These are phyloP conservation scores for Manis javanica DNA, from an alignment of 2,797 vertebrate species.

Conservation along the genomic window DNA sequence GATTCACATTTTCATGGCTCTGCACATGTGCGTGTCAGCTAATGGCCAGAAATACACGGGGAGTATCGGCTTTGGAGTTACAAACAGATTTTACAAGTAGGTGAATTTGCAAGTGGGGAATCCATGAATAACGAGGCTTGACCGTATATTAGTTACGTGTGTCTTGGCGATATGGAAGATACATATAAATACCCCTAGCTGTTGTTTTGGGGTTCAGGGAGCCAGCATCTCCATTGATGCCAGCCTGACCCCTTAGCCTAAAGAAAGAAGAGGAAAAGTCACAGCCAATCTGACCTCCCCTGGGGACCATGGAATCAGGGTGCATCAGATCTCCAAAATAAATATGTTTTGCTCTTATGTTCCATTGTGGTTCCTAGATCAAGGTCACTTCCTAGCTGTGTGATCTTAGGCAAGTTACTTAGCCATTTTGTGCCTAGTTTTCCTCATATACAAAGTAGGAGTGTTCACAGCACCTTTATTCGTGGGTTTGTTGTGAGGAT, in stretches of 20 bases:
- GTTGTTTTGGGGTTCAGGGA: background rate
- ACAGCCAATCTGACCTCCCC: background rate
- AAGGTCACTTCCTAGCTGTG: background rate
- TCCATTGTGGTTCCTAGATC: fast-evolving
- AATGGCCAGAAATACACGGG: background rate
- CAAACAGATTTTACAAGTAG: fast-evolving
- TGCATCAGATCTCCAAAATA: fast-evolving
- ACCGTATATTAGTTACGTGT: background rate
- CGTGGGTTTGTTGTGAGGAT: background rate
- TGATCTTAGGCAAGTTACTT: no score
- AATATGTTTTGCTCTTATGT: fast-evolving
- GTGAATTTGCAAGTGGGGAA: background rate
- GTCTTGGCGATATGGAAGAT: background rate
- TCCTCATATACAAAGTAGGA: background rate
- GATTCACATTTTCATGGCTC: background rate
- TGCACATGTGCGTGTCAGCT: fast-evolving
- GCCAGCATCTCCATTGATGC: background rate
- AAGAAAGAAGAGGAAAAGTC: background rate
- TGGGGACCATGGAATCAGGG: background rate
- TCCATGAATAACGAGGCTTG: fast-evolving
- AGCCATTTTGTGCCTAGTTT: background rate
- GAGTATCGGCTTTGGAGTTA: background rate
- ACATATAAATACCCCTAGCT: background rate
- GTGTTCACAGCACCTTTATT: background rate
- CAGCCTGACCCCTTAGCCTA: background rate